phyloP scores from a whole-genome alignment of 2,797 vertebrate species.

The Crypturellus tataupa region DNA sequence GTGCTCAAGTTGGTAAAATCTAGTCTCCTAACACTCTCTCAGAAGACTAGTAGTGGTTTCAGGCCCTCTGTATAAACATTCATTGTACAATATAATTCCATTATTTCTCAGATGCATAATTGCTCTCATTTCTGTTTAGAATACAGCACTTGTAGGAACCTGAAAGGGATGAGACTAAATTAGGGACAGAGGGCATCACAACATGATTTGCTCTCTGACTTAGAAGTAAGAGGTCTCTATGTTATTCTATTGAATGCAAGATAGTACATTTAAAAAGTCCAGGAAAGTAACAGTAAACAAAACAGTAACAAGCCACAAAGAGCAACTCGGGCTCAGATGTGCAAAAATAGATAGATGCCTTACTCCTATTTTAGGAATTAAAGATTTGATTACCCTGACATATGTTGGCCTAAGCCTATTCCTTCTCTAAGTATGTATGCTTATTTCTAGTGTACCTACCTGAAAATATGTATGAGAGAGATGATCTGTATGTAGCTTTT shows the following conservation, averaged over 20 bases:
- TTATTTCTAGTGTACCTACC: background rate
- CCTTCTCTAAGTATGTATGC: background rate
- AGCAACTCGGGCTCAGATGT: background rate
- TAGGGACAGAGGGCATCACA: background rate
- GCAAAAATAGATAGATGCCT: background rate
- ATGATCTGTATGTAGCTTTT: background rate
- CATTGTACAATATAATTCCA: background rate
- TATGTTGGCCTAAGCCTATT: background rate
- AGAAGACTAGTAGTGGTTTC: background rate
- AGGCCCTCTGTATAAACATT: background rate
- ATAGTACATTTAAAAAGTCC: background rate
- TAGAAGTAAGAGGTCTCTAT: background rate
- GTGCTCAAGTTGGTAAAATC: conserved; percentile 20
- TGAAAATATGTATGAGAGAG: background rate
- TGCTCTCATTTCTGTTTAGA: background rate
- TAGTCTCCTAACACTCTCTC: background rate
- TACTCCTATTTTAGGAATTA: background rate
- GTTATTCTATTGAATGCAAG: background rate
- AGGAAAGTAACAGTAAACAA: background rate
- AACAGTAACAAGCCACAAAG: background rate
- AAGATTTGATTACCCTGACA: background rate
- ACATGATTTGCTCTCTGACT: background rate
- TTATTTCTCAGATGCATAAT: background rate
- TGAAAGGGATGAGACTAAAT: background rate
- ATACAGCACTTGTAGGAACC: background rate